Evolutionary conservation across 2,888 invertebrate genomes (phyloP), one percentile per base, ranked within the genome.

Genomic region (Thyatira batis): DNA sequence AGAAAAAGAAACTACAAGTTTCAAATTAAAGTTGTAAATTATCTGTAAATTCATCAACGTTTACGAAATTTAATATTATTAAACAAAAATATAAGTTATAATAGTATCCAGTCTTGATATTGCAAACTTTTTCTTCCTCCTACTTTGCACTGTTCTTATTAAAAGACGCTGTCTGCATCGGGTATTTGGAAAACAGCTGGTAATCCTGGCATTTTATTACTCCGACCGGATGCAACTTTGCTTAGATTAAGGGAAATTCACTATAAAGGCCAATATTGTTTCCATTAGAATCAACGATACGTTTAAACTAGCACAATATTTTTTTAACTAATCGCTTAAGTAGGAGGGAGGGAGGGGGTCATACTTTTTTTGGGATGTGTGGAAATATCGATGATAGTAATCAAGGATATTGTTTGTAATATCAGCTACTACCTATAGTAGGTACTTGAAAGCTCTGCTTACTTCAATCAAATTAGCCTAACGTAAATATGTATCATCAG

Each of bases 91-190:
- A 39, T 17, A 39, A 17, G 13, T 39, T 39, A 39, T 39, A 17
- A 8, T 6, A 39, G 5, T 43, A 50, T 52, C 46, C 49, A 52
- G 52, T 30, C 39, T 55, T 50, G 50, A 55, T 52, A 55, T 48
- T 55, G 50, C 50, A 23, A 48, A 39, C 8, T 49, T 27, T 23
- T 45, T 50, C 52, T 52, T 28, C 28, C 52, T 39, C 13, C 46
- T 21, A 45, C 20, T 57, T 53, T 49, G 53, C 53, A 53, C 51
- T 51, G 49, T 53, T 53, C 57, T 57, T 53, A 53, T 50, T 49
- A 46, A 13, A 23, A 45, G 45, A 51, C 51, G 49, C 27, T 23
- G 49, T 50, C 28, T 49, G 49, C 25, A 28, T 46, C 50, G 13
- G 17, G 5, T 25, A 46, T 46, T 46, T 23, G 25, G 25, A 46